Percentiles rank a stretch among this genome's conserved stretches.
Evolutionary conservation across 1,140 invertebrate species (phyloP).

Genomic region (Euglossa dilemma): DNA sequence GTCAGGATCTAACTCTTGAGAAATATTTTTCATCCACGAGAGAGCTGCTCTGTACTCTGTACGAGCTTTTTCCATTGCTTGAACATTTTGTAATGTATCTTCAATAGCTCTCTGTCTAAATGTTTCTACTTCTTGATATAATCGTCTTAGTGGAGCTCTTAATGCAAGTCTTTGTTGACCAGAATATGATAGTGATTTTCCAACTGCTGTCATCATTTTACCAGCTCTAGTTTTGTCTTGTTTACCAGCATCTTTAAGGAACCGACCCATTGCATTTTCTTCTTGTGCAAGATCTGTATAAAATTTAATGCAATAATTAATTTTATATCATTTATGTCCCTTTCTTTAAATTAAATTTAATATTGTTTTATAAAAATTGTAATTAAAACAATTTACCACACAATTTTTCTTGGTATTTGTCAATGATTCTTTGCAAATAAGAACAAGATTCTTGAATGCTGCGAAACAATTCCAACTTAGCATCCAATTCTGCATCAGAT

Average conservation of each 20-base stretch:
- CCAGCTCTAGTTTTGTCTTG: slow-evolving; percentile 93
- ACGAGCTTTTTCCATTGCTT: slow-evolving; percentile 96
- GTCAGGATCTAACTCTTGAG: slow-evolving; percentile 97
- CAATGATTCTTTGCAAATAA: slow-evolving; percentile 94
- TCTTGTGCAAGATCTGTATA: slow-evolving; percentile 92
- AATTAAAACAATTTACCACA: slow-evolving; percentile 85
- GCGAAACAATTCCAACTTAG: slow-evolving; percentile 97
- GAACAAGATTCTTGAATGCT: slow-evolving; percentile 96
- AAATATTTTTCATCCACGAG: slow-evolving; percentile 99
- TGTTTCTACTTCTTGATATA: slow-evolving; percentile 98
- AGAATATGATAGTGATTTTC: slow-evolving; percentile 96
- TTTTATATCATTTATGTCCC: too few species aligned
- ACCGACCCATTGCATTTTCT: slow-evolving; percentile 96
- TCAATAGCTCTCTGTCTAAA: slow-evolving; percentile 96
- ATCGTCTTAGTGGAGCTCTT: slow-evolving; percentile 91
- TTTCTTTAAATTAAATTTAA: neutral
- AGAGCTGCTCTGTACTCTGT: slow-evolving; percentile 98
- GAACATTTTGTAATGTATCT: slow-evolving; percentile 95
- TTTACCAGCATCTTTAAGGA: slow-evolving; percentile 97
- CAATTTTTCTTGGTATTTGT: slow-evolving; percentile 96
- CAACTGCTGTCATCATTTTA: slow-evolving; percentile 96
- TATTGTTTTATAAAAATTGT: too few species aligned
- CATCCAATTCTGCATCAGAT: slow-evolving; percentile 97
- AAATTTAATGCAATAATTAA: slow-evolving; percentile 13
- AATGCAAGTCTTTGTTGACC: slow-evolving; percentile 96